Base-by-base conservation (phyloP, 2,888 invertebrate species). In the Osmoderma eremita region DNA sequence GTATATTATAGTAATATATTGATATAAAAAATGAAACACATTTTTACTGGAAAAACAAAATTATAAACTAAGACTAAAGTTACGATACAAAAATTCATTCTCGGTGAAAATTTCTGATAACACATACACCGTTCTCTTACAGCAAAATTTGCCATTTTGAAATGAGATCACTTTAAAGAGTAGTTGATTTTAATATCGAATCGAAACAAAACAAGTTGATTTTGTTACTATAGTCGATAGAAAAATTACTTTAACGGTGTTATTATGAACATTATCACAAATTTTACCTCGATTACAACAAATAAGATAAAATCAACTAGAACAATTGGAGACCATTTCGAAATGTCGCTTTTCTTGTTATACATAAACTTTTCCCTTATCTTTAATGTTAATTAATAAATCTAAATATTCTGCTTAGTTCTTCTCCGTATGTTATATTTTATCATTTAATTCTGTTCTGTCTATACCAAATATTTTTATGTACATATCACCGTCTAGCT, bases 361-460 rank as follows among this genome's bases (percentile, higher is more conserved):
- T 24, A 63, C 63, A 51, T 51, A 30, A 30, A 51, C 22, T 41
- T 65, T 51, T 65, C 24, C 18, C 17, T 51, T 65, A 48, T 41
- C 15, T 45, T 45, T 41, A 41, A 30, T 45, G 6, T 45, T 56
- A 22, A 12, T 61, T 48, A 45, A 56, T 30, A 30, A 30, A 8
- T 30, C 5, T 38, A 71, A 71, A 71, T 70, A 68, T 66, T 70
- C 69, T 68, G 71, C 69, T 73, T 69, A 70, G 73, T 72, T 69
- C 63, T 22, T 50, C 54, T 50, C n/a, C 20, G 30, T 49, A 18
- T 12, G 5, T 15, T 54, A 24, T 56, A 8, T 45, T 17, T 38
- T 50, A 30, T 3, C 10, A 30, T 30, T 30, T 10, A 30, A 30
- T 30, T 30, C 30, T 50, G 30, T 24, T 50, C 30, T 24, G 0